Conservation (phyloP, 2,888 invertebrate species). For the Perizoma flavofasciatum region DNA sequence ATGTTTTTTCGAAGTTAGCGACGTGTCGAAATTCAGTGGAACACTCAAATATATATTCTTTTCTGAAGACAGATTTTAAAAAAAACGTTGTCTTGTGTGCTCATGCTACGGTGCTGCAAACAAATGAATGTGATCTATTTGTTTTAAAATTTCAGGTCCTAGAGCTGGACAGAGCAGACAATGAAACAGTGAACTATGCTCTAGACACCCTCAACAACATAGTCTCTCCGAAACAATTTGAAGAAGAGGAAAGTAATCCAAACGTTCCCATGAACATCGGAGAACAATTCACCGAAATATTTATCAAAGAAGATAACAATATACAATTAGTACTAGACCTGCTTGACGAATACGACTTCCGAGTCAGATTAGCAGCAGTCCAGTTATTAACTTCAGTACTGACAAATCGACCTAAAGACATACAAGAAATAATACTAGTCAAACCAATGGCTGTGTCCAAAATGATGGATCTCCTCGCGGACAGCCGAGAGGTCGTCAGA, state of each 20-base stretch:
- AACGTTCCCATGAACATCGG: slow-evolving; percentile 89
- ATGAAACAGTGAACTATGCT: slow-evolving; percentile 96
- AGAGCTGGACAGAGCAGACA: slow-evolving; percentile 94
- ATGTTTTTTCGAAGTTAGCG: no score
- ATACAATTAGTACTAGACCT: slow-evolving; percentile 91
- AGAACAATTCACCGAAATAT: slow-evolving; percentile 98
- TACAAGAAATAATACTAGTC: slow-evolving; percentile 93
- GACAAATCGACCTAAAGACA: slow-evolving; percentile 92
- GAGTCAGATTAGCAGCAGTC: slow-evolving; percentile 95
- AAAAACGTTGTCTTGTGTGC: no score
- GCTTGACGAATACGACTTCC: slow-evolving; percentile 97
- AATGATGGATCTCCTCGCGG: slow-evolving; percentile 97
- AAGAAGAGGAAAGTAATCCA: slow-evolving; percentile 90
- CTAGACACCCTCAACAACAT: slow-evolving; percentile 96
- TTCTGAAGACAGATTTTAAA: no score
- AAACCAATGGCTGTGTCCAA: slow-evolving; percentile 99
- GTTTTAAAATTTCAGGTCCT: slow-evolving; percentile 84
- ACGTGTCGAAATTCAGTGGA: no score
- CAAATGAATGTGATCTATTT: no score
- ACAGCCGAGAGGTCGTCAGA: slow-evolving; percentile 96
- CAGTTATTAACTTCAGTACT: slow-evolving; percentile 94
- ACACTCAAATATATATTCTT: no score
- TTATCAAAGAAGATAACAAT: slow-evolving; percentile 94
- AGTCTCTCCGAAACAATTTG: slow-evolving; percentile 91
- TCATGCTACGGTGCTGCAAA: no score